Conservation (phyloP, 2,113 vertebrate species). For the Lagenorhynchus albirostris region DNA sequence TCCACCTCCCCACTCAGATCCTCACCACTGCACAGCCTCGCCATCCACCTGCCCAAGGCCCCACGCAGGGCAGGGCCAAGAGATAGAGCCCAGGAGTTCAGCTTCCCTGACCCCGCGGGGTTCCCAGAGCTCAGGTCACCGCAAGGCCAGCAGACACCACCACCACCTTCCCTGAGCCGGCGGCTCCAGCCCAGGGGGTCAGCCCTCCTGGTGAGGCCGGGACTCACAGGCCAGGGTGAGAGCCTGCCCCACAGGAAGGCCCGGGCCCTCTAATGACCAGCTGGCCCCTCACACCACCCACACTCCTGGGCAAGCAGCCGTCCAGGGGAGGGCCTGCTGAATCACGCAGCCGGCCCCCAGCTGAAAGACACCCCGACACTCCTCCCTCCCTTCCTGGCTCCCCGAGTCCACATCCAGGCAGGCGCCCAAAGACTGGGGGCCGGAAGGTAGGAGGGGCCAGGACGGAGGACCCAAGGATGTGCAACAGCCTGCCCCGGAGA, state of each 20-base stretch:
- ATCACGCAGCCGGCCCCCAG: background rate
- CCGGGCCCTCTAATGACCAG: conserved; percentile 58
- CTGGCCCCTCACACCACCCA: conserved; percentile 50
- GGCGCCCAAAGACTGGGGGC: background rate
- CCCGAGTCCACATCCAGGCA: background rate
- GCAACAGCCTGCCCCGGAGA: background rate
- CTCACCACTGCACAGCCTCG: background rate
- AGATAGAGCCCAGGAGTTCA: background rate
- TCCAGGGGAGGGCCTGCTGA: background rate
- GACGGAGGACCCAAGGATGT: background rate
- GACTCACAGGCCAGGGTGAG: background rate
- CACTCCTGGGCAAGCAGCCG: conserved; percentile 28
- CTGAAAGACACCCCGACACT: background rate
- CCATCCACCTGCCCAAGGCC: background rate
- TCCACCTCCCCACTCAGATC: fast-evolving
- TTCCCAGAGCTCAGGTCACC: conserved; percentile 39
- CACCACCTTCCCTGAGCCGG: background rate
- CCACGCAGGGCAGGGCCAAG: background rate
- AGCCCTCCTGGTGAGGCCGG: background rate
- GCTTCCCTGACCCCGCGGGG: background rate
- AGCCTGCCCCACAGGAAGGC: conserved; percentile 33
- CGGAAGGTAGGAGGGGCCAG: background rate
- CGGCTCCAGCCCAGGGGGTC: background rate
- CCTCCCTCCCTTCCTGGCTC: background rate
- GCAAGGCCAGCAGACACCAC: conserved; percentile 47